Percentiles rank a stretch among this genome's conserved stretches.
Conservation (phyloP, 1,140 invertebrate species). For the Brachionus rubens region DNA sequence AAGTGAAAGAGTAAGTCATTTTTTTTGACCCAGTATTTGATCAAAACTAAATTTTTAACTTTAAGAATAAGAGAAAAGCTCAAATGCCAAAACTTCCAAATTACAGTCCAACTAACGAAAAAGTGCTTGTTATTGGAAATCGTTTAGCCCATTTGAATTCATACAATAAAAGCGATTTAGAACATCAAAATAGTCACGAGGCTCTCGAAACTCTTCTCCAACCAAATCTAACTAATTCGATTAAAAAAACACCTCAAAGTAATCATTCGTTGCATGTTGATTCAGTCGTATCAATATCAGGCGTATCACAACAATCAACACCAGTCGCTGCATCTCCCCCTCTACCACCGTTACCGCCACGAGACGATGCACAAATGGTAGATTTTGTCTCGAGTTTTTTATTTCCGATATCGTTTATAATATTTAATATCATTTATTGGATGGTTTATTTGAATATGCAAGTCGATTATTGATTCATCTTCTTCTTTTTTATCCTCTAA, state of each 20-base stretch:
- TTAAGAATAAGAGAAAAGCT: neutral
- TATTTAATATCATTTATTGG: constrained; percentile 47
- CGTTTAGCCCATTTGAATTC: constrained; percentile 41
- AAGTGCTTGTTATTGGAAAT: constrained; percentile 37
- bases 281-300: constrained; percentile 26
- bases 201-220: constrained; percentile 23
- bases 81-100: neutral
- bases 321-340: neutral
- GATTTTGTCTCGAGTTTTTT: constrained; percentile 43
- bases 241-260: constrained; percentile 32
- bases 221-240: constrained; percentile 15
- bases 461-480: constrained; percentile 4
- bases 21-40: neutral
- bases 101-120: constrained; percentile 10
- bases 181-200: neutral
- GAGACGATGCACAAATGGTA: constrained; percentile 45
- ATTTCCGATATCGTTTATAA: constrained; percentile 43
- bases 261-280: constrained; percentile 44
- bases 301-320: constrained; percentile 12
- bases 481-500: neutral
- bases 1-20: constrained; percentile 33
- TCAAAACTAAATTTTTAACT: neutral
- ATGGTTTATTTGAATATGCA: constrained; percentile 47
- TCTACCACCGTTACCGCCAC: neutral
- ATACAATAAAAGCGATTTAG: constrained; percentile 14